A percentile compares a stretch with the other conserved stretches of the same genome.
phyloP scores from a whole-genome alignment of 2,888 invertebrate species.

The Hesperia comma region DNA sequence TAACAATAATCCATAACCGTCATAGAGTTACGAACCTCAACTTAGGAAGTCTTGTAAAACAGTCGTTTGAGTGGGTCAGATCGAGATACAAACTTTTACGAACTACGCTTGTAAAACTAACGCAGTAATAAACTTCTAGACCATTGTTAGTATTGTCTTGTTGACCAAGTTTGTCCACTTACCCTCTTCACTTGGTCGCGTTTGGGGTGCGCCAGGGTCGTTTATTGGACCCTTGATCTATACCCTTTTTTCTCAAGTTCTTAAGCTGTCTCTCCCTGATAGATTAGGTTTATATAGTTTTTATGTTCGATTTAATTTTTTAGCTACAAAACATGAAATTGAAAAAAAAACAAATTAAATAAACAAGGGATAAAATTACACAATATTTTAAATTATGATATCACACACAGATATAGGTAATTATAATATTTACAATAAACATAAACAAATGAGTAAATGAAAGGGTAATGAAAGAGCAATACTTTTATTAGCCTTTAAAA shows the following conservation, averaged over 20 bases:
- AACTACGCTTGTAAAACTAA: constrained; percentile 33
- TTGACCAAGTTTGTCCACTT: constrained; percentile 24
- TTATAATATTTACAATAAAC: no score
- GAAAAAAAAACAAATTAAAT: no score
- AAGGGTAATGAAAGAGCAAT: no score
- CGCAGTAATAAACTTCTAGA: constrained; percentile 31
- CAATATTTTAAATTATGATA: no score
- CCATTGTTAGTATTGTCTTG: constrained; percentile 35
- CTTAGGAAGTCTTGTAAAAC: constrained; percentile 35
- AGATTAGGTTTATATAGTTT: background rate
- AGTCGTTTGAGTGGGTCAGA: constrained; percentile 31
- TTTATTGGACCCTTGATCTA: constrained; percentile 25
- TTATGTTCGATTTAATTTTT: no score
- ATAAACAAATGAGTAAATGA: no score
- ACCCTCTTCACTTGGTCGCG: constrained; percentile 9
- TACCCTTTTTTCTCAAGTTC: constrained; percentile 3
- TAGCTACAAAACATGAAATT: no score
- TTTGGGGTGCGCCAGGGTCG: constrained; percentile 17
- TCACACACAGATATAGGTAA: no score
- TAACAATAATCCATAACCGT: constrained; percentile 30
- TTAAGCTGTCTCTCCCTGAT: background rate
- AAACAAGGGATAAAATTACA: no score
- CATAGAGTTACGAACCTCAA: constrained; percentile 18
- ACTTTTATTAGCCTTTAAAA: no score
- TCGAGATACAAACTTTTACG: constrained; percentile 36